phyloP scores from a whole-genome alignment of 2,797 vertebrate species.

The Aldrovandia affinis region DNA sequence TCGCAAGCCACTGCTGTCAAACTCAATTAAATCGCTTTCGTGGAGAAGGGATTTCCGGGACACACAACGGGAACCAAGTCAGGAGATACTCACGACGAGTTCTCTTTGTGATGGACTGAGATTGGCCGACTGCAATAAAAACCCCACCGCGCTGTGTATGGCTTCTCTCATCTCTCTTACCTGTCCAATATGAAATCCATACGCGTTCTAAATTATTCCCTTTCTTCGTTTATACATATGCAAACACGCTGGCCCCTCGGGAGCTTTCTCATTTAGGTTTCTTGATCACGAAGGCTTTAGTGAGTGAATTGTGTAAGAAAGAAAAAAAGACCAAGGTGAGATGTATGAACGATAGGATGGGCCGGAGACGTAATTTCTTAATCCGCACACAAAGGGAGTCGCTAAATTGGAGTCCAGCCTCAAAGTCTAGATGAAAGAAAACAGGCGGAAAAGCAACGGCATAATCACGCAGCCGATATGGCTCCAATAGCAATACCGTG shows the following conservation, averaged over 20 bases:
- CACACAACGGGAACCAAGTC: constrained; percentile 74
- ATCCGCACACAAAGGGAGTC: constrained; percentile 33
- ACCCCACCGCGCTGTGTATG: constrained; percentile 28
- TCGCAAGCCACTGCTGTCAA: constrained; percentile 77
- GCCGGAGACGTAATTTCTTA: constrained; percentile 34
- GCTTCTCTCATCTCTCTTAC: constrained; percentile 50
- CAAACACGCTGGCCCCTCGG: constrained; percentile 40
- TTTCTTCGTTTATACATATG: constrained; percentile 43
- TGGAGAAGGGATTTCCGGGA: constrained; percentile 67
- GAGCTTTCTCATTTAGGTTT: constrained; percentile 31
- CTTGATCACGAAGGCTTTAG: constrained; percentile 36
- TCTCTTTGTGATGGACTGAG: constrained; percentile 38
- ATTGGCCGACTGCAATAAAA: constrained; percentile 47
- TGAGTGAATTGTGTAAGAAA: constrained; percentile 43
- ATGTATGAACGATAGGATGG: constrained; percentile 27
- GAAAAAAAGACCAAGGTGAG: constrained; percentile 37
- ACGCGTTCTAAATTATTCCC: constrained; percentile 34
- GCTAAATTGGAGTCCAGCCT: neutral
- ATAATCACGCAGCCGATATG: neutral
- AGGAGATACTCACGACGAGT: constrained; percentile 55
- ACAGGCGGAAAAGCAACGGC: constrained; percentile 25
- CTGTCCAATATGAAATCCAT: constrained; percentile 40
- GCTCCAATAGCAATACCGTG: neutral
- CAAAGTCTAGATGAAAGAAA: neutral
- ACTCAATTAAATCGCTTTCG: constrained; percentile 80